A percentile compares a stretch with the other conserved stretches of the same genome.
Conservation (phyloP, 2,888 invertebrate species). For the Drosophila ustulata region DNA sequence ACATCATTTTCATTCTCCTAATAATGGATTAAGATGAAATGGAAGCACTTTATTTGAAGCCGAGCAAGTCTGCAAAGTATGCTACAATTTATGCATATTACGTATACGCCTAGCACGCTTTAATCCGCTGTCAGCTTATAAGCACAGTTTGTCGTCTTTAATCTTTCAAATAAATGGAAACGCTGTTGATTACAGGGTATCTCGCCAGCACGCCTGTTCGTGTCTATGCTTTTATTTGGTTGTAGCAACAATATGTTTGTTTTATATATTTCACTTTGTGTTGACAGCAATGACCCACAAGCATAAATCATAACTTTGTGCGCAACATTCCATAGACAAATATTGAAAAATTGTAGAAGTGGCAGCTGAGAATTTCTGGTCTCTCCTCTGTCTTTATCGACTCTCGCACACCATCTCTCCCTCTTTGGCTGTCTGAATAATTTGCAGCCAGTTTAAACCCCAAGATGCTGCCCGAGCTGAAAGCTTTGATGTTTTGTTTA, state of each 20-base stretch:
- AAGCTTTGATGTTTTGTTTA: constrained; percentile 42
- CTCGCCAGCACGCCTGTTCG: neutral
- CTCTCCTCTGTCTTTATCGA: neutral
- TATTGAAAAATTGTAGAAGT: constrained; percentile 54
- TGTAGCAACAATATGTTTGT: constrained; percentile 64
- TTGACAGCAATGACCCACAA: constrained; percentile 83
- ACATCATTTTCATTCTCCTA: constrained; percentile 10
- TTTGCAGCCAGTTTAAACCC: constrained; percentile 13
- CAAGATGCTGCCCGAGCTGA: constrained; percentile 29
- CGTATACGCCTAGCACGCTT: constrained; percentile 30
- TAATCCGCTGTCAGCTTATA: neutral
- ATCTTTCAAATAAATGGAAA: neutral
- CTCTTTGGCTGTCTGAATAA: constrained; percentile 4
- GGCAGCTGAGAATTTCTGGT: constrained; percentile 25
- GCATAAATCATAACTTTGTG: constrained; percentile 81
- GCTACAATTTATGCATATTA: constrained; percentile 33
- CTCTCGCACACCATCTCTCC: neutral
- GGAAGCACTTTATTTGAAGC: neutral
- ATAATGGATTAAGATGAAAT: neutral
- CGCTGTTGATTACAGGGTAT: constrained; percentile 23
- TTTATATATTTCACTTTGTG: constrained; percentile 68
- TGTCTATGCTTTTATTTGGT: constrained; percentile 8
- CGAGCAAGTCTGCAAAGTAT: constrained; percentile 44
- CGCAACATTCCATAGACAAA: constrained; percentile 50
- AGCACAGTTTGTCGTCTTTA: neutral